Evolutionary conservation across 2,113 vertebrate genomes (phyloP).

Genomic region (Hemiprocne comata): DNA sequence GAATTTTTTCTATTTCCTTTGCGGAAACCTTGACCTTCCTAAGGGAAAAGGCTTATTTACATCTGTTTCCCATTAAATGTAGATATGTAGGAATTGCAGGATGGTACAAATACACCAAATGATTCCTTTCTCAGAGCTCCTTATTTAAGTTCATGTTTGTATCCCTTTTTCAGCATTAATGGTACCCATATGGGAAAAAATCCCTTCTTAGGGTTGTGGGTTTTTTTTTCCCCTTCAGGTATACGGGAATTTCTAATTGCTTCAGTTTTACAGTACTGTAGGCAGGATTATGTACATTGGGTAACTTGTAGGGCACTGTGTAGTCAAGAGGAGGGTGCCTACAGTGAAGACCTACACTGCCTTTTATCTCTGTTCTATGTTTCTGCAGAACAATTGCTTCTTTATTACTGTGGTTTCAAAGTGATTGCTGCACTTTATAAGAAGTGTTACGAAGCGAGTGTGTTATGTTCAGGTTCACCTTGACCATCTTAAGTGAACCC

Average conservation of each 20-base stretch:
- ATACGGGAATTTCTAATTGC: neutral
- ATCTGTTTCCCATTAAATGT: neutral
- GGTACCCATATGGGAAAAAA: neutral
- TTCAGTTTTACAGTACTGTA: neutral
- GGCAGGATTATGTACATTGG: neutral
- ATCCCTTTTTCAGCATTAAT: neutral
- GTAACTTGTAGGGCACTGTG: accelerated
- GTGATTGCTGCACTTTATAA: neutral
- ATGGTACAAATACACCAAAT: neutral
- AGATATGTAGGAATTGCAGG: neutral
- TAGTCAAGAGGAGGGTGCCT: neutral
- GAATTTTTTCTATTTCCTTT: neutral
- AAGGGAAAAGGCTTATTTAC: neutral
- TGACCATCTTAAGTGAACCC: neutral
- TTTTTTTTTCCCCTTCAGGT: accelerated
- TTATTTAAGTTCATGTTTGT: neutral
- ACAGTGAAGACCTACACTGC: neutral
- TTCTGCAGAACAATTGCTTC: neutral
- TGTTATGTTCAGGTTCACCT: neutral
- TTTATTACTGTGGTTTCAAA: neutral
- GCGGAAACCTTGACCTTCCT: neutral
- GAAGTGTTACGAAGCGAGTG: neutral
- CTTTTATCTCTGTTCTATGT: neutral
- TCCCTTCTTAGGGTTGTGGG: neutral
- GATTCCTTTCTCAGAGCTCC: neutral